phyloP scores from a whole-genome alignment of 2,888 invertebrate species.

The Plutella xylostella region DNA sequence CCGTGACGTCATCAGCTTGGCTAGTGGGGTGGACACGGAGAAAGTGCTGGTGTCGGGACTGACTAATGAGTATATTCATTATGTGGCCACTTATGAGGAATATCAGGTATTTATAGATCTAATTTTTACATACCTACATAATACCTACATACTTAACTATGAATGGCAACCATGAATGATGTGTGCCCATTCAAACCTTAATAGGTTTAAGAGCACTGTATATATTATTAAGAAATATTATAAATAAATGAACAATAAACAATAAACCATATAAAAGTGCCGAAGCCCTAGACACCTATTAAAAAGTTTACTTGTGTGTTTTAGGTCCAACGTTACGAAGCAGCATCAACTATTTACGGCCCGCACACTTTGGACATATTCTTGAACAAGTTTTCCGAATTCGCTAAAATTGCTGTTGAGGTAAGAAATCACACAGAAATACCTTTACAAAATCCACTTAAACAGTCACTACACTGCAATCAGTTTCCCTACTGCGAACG shows the following conservation, averaged over 20 bases:
- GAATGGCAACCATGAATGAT: too few relatives aligned
- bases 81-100: conserved; percentile 85
- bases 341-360: conserved; percentile 87
- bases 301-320: conserved; percentile 5
- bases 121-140: too few relatives aligned
- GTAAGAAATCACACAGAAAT: conserved; percentile 30
- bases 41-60: conserved; percentile 79
- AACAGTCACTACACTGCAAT: too few relatives aligned
- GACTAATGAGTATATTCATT: conserved; percentile 85
- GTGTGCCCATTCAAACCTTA: too few relatives aligned
- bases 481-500: too few relatives aligned
- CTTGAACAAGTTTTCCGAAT: conserved; percentile 73
- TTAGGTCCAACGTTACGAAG: conserved; percentile 91
- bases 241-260: too few relatives aligned
- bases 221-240: too few relatives aligned
- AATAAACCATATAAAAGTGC: too few relatives aligned
- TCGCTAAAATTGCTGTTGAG: conserved; percentile 70
- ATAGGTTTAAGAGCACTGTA: too few relatives aligned
- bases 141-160: too few relatives aligned
- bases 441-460: too few relatives aligned
- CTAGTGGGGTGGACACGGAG: neutral
- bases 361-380: conserved; percentile 85
- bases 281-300: neutral
- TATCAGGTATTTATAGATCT: too few relatives aligned
- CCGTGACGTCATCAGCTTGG: conserved; percentile 45